Conservation (phyloP, 1,140 invertebrate species). For the Rhynchophorus ferrugineus region DNA sequence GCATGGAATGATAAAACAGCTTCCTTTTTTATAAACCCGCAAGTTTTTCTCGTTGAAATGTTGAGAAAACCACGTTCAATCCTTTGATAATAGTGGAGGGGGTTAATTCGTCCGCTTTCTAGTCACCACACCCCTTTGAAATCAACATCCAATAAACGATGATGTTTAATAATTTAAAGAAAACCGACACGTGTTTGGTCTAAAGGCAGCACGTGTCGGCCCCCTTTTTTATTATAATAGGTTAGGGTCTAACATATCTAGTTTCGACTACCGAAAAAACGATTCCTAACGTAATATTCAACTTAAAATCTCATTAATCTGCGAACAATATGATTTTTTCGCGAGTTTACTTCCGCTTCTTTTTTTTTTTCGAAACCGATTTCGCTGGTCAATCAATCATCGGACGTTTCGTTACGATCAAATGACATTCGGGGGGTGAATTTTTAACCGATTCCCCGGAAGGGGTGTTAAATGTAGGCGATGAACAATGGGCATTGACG, state of each 20-base stretch:
- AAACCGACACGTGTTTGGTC: constrained; percentile 13
- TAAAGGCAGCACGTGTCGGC: constrained; percentile 7
- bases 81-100: too few species aligned
- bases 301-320: too few species aligned
- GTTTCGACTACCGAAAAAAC: too few species aligned
- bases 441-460: constrained; percentile 8
- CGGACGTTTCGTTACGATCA: constrained; percentile 14
- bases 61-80: too few species aligned
- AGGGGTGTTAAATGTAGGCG: not conserved
- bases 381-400: constrained; percentile 21
- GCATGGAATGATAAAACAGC: too few species aligned
- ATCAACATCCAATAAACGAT: constrained; percentile 3
- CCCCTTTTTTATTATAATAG: constrained; percentile 12
- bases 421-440: constrained; percentile 20
- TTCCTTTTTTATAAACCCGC: too few species aligned
- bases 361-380: too few species aligned
- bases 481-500: not conserved
- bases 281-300: too few species aligned
- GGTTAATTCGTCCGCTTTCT: too few species aligned
- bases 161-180: constrained; percentile 14
- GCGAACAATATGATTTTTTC: too few species aligned
- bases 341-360: too few species aligned
- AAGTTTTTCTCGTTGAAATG: too few species aligned
- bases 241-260: constrained; percentile 8
- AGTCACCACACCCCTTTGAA: constrained; percentile 1